Percentiles rank a stretch among this genome's conserved stretches.
Evolutionary conservation across 1,140 invertebrate species (phyloP).

Genomic region (Papilio helenus): DNA sequence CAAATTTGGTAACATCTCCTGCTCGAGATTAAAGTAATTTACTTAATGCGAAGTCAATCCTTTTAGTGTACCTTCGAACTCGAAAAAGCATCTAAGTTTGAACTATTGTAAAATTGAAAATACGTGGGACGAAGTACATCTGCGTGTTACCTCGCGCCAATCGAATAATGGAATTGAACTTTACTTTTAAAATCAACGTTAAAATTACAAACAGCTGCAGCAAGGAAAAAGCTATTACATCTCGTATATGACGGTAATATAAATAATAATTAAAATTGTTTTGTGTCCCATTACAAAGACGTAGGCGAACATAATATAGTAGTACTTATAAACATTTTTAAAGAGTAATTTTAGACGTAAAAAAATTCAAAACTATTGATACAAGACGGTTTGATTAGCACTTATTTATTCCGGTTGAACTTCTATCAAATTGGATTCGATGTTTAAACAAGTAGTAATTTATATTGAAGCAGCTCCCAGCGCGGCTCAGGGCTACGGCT

Average conservation of each 20-base stretch:
- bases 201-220: neutral
- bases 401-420: neutral
- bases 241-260: neutral
- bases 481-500: neutral
- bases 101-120: neutral
- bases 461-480: neutral
- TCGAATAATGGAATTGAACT: neutral
- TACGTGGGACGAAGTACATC: neutral
- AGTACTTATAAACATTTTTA: no score
- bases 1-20: neutral
- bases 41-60: neutral
- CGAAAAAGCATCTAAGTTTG: conserved; percentile 5
- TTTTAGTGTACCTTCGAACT: neutral
- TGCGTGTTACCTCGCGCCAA: neutral
- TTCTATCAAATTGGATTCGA: neutral
- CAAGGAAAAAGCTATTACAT: neutral
- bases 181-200: neutral
- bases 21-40: neutral
- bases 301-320: no score
- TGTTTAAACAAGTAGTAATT: neutral
- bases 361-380: neutral
- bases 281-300: no score
- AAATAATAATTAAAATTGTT: neutral
- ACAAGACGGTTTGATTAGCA: neutral
- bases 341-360: neutral